A percentile compares a stretch with the other conserved stretches of the same genome.
Conservation (phyloP, 2,797 vertebrate species). For the Oryzias sinensis region DNA sequence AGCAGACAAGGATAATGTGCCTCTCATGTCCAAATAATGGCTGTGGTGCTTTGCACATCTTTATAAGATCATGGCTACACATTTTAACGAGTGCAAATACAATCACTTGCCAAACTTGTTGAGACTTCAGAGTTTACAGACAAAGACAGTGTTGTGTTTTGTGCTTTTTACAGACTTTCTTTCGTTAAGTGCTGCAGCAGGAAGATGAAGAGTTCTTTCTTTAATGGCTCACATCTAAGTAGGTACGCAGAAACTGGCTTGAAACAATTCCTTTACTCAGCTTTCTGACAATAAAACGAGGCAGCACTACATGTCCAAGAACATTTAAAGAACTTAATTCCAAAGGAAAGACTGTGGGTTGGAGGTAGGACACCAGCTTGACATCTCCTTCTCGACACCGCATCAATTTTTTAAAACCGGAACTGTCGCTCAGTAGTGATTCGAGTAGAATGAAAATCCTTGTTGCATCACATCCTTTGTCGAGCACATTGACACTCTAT, state of each 20-base stretch:
- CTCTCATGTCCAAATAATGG: constrained; percentile 59
- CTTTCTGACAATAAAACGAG: constrained; percentile 39
- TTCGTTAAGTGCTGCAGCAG: constrained; percentile 44
- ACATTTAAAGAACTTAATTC: no score
- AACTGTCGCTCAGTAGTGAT: no score
- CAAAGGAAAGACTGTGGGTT: no score
- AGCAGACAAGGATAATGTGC: constrained; percentile 44
- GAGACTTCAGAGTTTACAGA: constrained; percentile 39
- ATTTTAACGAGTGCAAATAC: constrained; percentile 47
- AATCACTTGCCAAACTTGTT: constrained; percentile 49
- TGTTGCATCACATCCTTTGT: no score
- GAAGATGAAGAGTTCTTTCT: constrained; percentile 39
- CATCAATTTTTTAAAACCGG: no score
- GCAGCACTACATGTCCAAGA: constrained; percentile 43
- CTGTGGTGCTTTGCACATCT: constrained; percentile 37
- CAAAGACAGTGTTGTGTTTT: constrained; percentile 53
- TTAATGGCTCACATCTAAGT: constrained; percentile 48
- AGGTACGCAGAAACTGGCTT: constrained; percentile 50
- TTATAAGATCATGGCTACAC: constrained; percentile 44
- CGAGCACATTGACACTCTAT: no score
- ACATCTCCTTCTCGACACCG: no score
- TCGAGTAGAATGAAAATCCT: no score
- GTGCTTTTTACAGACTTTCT: constrained; percentile 41
- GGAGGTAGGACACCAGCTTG: no score
- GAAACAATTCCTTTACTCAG: constrained; percentile 46